Evolutionary conservation across 2,888 invertebrate species (phyloP), one percentile per base, ranked within the genome.

Genomic region (Chouioia cunea): DNA sequence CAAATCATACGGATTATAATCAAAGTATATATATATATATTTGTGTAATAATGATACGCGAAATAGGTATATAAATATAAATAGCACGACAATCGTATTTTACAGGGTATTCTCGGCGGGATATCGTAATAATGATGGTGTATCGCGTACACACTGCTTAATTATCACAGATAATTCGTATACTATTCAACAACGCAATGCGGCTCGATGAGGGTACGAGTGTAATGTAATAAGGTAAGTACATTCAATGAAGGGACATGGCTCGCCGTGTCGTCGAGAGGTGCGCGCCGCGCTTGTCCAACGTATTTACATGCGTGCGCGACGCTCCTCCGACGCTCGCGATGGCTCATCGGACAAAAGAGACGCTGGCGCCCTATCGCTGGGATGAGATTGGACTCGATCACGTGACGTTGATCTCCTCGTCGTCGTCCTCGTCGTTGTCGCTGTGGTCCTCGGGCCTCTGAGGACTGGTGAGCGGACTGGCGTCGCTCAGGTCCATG

Each of bases 371-470:
- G 10, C 48, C n/a, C 78, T 77, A 82, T 85, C 86, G n/a, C n/a
- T n/a, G n/a, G n/a, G n/a, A n/a, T n/a, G n/a, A n/a, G n/a, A n/a
- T n/a, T n/a, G n/a, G n/a, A n/a, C n/a, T n/a, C n/a, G n/a, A 93
- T 94, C 94, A 94, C 89, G 94, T 95, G 85, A 95, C 94, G 84
- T 94, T 93, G 77, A 95, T 95, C 84, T 95, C 94, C 80, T 94
- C 94, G 80, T 93, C 94, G 80, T 93, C 92, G 71, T 93, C 93
- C 4, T 27, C 27, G 27, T 87, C 89, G 64, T 89, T 88, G 77
- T 88, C 88, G 63, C 87, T 87, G 73, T 86, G 85, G 10, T 88
- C 87, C 76, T 87, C 86, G 27, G 85, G 77, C 70, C 80, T 75
- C 62, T 83, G 82, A 15, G 85, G 83, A 83, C 77, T 87, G 79